Percentiles rank a stretch among this genome's conserved stretches.
Conservation (phyloP, 1,140 invertebrate species). For the Xylocopa sonorina region DNA sequence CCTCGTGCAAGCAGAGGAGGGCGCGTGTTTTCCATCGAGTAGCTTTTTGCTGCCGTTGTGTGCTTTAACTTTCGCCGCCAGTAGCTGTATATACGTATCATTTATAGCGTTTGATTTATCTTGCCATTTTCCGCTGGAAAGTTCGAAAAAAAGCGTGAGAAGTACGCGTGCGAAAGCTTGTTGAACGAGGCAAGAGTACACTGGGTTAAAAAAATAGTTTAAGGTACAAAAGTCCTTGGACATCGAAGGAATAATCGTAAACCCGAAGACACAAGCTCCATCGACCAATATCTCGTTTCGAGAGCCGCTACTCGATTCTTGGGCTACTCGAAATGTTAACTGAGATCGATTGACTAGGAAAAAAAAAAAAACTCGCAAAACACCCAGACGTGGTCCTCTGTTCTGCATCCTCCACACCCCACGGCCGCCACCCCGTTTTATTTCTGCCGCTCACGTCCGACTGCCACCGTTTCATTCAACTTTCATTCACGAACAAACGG, state of each 20-base stretch:
- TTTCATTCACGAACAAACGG: conserved; percentile 46
- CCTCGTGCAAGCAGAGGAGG: background rate
- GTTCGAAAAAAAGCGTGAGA: too few species aligned
- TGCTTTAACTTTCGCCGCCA: too few species aligned
- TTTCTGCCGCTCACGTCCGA: conserved; percentile 48
- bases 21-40: background rate
- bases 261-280: background rate
- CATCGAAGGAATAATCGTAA: background rate
- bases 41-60: too few species aligned
- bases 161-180: too few species aligned
- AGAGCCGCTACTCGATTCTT: background rate
- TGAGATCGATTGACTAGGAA: conserved; percentile 29
- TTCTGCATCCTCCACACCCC: background rate
- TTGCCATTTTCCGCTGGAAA: too few species aligned
- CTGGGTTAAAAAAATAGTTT: too few species aligned
- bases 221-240: too few species aligned
- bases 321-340: background rate
- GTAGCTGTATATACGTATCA: too few species aligned
- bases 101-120: too few species aligned
- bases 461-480: conserved; percentile 50
- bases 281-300: background rate
- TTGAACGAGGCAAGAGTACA: too few species aligned
- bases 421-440: conserved; percentile 18
- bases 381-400: background rate
- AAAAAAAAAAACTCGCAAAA: conserved; percentile 24